Evolutionary conservation across 1,140 invertebrate species (phyloP).

Genomic region (Pogonomyrmex barbatus): DNA sequence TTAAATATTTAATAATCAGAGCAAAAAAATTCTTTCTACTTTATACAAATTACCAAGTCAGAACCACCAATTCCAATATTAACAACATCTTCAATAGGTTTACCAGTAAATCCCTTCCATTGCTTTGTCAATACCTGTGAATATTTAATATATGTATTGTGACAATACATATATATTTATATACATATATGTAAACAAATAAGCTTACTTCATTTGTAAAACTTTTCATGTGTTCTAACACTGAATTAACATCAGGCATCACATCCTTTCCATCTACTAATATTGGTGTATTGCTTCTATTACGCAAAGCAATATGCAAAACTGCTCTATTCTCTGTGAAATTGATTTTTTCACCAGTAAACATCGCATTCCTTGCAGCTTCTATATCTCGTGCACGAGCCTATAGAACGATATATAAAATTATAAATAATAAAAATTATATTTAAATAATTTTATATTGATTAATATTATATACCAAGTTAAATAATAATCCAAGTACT

Average conservation of each 20-base stretch:
- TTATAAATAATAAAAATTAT: not conserved
- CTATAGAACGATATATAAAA: slow-evolving; percentile 81
- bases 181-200: not conserved
- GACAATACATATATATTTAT: not conserved
- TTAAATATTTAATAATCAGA: slow-evolving; percentile 22
- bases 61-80: slow-evolving; percentile 99
- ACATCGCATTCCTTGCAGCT: slow-evolving; percentile 96
- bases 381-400: slow-evolving; percentile 94
- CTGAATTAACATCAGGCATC: slow-evolving; percentile 96
- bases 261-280: slow-evolving; percentile 96
- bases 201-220: slow-evolving; percentile 91
- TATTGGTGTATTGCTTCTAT: slow-evolving; percentile 92
- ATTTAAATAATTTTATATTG: slow-evolving; percentile 57
- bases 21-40: not conserved
- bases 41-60: slow-evolving; percentile 90
- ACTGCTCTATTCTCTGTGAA: slow-evolving; percentile 99
- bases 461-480: slow-evolving; percentile 89
- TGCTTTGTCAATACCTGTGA: slow-evolving; percentile 88
- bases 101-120: slow-evolving; percentile 97
- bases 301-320: slow-evolving; percentile 97
- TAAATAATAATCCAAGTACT: slow-evolving; percentile 91
- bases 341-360: slow-evolving; percentile 97
- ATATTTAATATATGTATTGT: slow-evolving; percentile 56
- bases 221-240: slow-evolving; percentile 97
- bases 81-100: slow-evolving; percentile 98